These are phyloP conservation scores for Nylanderia fulva DNA, from an alignment of 1,140 invertebrate genomes.

Conservation along the genomic window DNA sequence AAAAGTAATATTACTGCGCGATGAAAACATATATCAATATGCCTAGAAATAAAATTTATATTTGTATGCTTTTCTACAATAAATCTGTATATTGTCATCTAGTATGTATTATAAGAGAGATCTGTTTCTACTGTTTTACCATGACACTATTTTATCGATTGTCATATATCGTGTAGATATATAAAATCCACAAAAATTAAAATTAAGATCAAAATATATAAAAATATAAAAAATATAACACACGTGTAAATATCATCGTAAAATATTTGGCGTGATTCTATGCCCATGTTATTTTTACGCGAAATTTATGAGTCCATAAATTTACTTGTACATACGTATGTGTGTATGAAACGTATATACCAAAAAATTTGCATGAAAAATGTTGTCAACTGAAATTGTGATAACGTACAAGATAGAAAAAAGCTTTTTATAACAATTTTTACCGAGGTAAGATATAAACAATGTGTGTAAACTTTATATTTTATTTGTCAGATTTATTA, in stretches of 20 bases:
- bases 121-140: constrained; percentile 3
- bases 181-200: constrained; percentile 31
- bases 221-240: constrained; percentile 24
- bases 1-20: background rate
- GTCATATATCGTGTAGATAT: background rate
- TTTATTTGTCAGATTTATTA: background rate
- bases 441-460: background rate
- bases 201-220: constrained; percentile 36
- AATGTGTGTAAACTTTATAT: background rate
- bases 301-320: constrained; percentile 40
- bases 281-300: constrained; percentile 6
- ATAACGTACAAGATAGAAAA: constrained; percentile 18
- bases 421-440: constrained; percentile 15
- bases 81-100: constrained; percentile 33
- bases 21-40: background rate
- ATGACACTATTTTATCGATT: constrained; percentile 35
- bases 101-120: constrained; percentile 20
- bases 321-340: constrained; percentile 6
- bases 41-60: constrained; percentile 14
- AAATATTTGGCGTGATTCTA: constrained; percentile 32
- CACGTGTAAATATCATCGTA: constrained; percentile 25
- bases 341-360: background rate
- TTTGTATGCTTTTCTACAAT: background rate
- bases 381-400: constrained; percentile 15
- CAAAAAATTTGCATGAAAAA: constrained; percentile 44